Conservation (phyloP, 2,113 vertebrate genomes). For the Zapornia atra region DNA sequence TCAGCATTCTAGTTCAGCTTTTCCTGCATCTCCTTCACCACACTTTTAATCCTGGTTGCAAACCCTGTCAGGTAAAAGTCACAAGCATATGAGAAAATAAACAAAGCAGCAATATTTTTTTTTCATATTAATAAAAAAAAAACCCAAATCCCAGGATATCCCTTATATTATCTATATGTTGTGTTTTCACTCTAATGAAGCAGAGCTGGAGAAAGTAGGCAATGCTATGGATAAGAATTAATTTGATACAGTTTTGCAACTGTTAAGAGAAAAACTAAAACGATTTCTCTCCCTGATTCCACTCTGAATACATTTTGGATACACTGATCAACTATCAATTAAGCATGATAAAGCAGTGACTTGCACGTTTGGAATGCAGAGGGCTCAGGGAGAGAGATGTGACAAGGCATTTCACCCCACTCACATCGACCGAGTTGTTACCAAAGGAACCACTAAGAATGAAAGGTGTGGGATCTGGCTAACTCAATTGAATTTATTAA, state of each 20-base stretch:
- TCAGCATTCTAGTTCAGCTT: background rate
- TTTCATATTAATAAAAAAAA: background rate
- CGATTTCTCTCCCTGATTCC: background rate
- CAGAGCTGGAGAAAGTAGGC: background rate
- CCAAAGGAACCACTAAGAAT: background rate
- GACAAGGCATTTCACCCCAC: background rate
- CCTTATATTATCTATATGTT: background rate
- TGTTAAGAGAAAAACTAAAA: background rate
- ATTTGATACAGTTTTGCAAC: background rate
- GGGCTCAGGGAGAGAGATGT: background rate
- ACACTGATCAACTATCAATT: background rate
- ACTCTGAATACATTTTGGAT: background rate
- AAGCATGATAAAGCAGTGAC: background rate
- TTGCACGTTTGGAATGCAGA: background rate
- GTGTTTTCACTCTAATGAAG: background rate
- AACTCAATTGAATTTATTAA: background rate
- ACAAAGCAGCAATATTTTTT: background rate
- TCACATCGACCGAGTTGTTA: background rate
- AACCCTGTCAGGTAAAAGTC: background rate
- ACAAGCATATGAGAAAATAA: background rate
- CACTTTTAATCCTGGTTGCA: background rate
- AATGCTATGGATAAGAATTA: background rate
- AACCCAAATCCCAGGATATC: background rate
- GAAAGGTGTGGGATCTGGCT: background rate
- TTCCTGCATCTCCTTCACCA: background rate